These are phyloP conservation scores for Chrysoperla carnea DNA, from an alignment of 1,140 invertebrate species.

Conservation along the genomic window DNA sequence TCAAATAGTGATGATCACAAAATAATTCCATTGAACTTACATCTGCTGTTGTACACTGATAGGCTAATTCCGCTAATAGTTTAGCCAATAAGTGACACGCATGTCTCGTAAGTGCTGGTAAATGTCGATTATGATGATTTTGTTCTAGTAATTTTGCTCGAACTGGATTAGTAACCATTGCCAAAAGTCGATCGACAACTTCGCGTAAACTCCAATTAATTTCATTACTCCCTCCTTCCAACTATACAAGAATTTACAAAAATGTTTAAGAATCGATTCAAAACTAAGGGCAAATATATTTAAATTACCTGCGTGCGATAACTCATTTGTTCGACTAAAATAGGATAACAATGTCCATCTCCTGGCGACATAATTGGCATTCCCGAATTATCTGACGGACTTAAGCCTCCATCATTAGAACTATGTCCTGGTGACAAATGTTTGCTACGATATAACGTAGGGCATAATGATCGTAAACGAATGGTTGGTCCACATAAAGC, in stretches of 20 bases:
- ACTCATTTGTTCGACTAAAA: slow-evolving; percentile 67
- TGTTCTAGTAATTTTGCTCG: slow-evolving; percentile 29
- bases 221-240: slow-evolving; percentile 27
- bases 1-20: slow-evolving; percentile 3
- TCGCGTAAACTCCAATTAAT: slow-evolving; percentile 62
- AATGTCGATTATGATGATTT: slow-evolving; percentile 30
- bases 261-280: slow-evolving; percentile 3
- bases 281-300: background rate
- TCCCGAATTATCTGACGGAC: slow-evolving; percentile 50
- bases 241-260: slow-evolving; percentile 17
- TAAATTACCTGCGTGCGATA: slow-evolving; percentile 42
- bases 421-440: slow-evolving; percentile 26
- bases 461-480: slow-evolving; percentile 59
- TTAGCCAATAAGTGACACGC: slow-evolving; percentile 73
- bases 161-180: slow-evolving; percentile 64
- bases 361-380: slow-evolving; percentile 49
- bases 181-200: slow-evolving; percentile 63
- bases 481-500: slow-evolving; percentile 64
- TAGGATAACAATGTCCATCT: slow-evolving; percentile 57
- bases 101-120: slow-evolving; percentile 52
- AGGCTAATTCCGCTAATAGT: slow-evolving; percentile 75
- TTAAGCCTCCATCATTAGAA: slow-evolving; percentile 34
- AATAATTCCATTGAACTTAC: slow-evolving; percentile 13
- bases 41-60: slow-evolving; percentile 49
- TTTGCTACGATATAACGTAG: slow-evolving; percentile 36